phyloP scores from a whole-genome alignment of 2,113 vertebrate genomes.

The Petaurus breviceps region DNA sequence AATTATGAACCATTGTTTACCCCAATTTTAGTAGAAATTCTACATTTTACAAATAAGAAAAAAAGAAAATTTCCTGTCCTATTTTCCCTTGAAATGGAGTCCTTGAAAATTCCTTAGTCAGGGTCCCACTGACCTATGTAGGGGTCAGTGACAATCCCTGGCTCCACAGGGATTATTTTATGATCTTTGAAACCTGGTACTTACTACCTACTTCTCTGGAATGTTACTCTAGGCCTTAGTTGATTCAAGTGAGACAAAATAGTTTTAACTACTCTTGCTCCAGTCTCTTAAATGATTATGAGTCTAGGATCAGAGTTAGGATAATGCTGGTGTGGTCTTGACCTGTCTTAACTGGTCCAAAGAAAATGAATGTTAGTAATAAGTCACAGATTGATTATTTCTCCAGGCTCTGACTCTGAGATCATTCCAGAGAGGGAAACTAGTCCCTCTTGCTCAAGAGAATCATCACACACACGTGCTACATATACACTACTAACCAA shows the following conservation, averaged over 20 bases:
- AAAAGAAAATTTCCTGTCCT: neutral
- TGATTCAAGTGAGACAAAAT: neutral
- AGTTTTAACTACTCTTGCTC: neutral
- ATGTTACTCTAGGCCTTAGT: neutral
- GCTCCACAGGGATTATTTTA: neutral
- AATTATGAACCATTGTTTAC: neutral
- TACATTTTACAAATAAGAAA: constrained; percentile 19
- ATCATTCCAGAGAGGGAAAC: neutral
- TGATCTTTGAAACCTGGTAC: neutral
- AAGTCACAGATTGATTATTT: neutral
- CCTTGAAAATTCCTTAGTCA: constrained; percentile 15
- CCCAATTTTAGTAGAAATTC: constrained; percentile 10
- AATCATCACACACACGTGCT: neutral
- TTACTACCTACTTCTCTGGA: neutral
- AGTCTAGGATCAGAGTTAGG: neutral
- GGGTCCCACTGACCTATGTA: neutral
- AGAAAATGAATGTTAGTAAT: neutral
- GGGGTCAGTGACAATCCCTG: neutral
- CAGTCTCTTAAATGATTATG: neutral
- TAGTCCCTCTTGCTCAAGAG: neutral
- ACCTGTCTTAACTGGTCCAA: neutral
- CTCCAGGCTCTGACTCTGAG: neutral
- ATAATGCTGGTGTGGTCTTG: neutral
- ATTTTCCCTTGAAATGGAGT: constrained; percentile 32
- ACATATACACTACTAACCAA: neutral